Evolutionary conservation across 2,888 invertebrate species (phyloP).

Genomic region (Crematogaster levior): DNA sequence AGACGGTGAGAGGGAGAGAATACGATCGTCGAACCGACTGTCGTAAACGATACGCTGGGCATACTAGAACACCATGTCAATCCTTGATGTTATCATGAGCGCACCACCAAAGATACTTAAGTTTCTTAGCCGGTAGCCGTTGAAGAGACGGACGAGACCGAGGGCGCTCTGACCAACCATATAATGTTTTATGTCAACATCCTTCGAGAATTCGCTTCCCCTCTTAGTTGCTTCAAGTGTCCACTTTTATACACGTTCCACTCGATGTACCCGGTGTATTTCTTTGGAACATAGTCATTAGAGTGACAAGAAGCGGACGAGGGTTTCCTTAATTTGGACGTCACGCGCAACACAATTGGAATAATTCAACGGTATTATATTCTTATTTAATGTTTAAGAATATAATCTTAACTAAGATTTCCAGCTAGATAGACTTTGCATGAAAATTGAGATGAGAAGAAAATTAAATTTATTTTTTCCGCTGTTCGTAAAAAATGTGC

Average conservation of each 20-base stretch:
- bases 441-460: not conserved
- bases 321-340: not conserved
- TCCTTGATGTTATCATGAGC: conserved; percentile 77
- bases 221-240: conserved; percentile 61
- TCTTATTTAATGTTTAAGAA: not conserved
- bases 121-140: conserved; percentile 57
- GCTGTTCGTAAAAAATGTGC: too few relatives aligned
- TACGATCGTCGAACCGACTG: conserved; percentile 49
- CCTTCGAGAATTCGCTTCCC: conserved; percentile 54
- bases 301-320: not conserved
- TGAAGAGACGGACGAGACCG: conserved; percentile 66
- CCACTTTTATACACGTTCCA: conserved; percentile 50
- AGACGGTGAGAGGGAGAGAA: conserved; percentile 1
- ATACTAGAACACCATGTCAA: conserved; percentile 73
- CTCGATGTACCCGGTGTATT: not conserved
- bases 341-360: not conserved
- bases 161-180: conserved; percentile 75
- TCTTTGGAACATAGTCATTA: not conserved
- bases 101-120: conserved; percentile 70
- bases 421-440: not conserved
- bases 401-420: not conserved
- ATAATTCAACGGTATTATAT: not conserved
- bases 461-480: too few relatives aligned
- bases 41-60: conserved; percentile 70
- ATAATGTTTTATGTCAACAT: conserved; percentile 81